These are phyloP conservation scores for Aphrocallistes beatrix DNA, from an alignment of 37 sponge, comb jelly and placozoan genomes.

Conservation along the genomic window DNA sequence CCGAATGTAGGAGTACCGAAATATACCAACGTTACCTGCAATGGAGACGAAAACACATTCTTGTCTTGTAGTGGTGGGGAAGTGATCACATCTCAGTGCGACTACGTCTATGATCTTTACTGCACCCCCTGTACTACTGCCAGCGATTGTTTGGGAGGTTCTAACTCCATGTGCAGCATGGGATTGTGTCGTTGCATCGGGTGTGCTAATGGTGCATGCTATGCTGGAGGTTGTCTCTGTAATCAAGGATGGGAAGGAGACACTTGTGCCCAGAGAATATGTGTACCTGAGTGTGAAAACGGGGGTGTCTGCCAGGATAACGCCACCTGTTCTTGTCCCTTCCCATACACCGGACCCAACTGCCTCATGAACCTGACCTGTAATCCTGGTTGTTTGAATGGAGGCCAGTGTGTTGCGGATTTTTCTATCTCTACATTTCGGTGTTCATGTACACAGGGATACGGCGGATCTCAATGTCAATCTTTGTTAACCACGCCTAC, in stretches of 20 bases:
- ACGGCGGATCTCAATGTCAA: too few species aligned
- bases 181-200: not conserved
- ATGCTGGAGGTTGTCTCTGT: constrained; percentile 1
- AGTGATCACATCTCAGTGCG: not conserved
- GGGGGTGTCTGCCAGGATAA: not conserved
- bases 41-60: not conserved
- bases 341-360: not conserved
- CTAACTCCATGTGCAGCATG: not conserved
- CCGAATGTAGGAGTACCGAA: not conserved
- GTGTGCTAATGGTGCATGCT: not conserved
- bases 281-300: not conserved
- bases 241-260: not conserved
- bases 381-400: not conserved
- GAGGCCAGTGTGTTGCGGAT: not conserved
- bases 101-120: not conserved
- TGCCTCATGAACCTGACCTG: not conserved
- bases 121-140: not conserved
- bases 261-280: not conserved
- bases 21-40: not conserved
- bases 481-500: too few species aligned
- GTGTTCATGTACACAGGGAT: too few species aligned
- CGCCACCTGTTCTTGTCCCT: not conserved
- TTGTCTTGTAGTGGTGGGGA: not conserved
- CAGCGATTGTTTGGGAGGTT: not conserved
- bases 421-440: too few species aligned